Base-by-base conservation (phyloP, 2,888 invertebrate genomes). In the Tetramorium bicarinatum region DNA sequence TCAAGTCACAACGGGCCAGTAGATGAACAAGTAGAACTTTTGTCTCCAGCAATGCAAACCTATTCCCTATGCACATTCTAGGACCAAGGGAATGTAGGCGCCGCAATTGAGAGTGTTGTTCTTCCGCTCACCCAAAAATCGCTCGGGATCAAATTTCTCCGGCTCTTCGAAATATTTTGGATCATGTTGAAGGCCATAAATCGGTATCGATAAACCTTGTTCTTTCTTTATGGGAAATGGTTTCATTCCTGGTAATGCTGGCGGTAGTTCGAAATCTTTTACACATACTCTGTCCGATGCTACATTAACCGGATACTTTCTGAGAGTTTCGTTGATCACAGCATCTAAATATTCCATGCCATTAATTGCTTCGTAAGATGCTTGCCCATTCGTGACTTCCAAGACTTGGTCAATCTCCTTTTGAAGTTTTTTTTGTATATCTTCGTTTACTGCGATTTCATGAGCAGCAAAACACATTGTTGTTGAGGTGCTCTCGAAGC, bases 131-230 rank as follows among this genome's bases (percentile, higher is more conserved):
- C 62, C 64, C 6, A 83, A 61, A 82, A 95, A 95, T 15, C 95
- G 91, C 1, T 95, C 95, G 0, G 95, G 95, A 80, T 95, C 89
- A 81, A 95, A 95, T 52, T 91, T 92, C 0, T 93, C 89, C 0
- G 95, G 95, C 25, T 95, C 91, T 0, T 93, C 87, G 83, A 92
- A 95, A 77, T 93, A 90, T 2, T 94, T 83, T 0, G 93, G 91
- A 84, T 95, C 95, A 1, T 87, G 88, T 3, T 95, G 95, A 3
- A 95, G 81, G 0, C 91, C 93, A 52, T 90, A 91, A 2, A 94
- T 88, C 0, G 95, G 94, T 29, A 95, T 84, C 74, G 90, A 90
- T 0, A 95, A 38, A 0, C 76, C 84, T 0, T 88, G 89, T 0
- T 93, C 95, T 38, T 93, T 92, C 75, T 92, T 83, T 0, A 95